Conservation (phyloP, 2,113 vertebrate genomes). For the Mobula hypostoma region DNA sequence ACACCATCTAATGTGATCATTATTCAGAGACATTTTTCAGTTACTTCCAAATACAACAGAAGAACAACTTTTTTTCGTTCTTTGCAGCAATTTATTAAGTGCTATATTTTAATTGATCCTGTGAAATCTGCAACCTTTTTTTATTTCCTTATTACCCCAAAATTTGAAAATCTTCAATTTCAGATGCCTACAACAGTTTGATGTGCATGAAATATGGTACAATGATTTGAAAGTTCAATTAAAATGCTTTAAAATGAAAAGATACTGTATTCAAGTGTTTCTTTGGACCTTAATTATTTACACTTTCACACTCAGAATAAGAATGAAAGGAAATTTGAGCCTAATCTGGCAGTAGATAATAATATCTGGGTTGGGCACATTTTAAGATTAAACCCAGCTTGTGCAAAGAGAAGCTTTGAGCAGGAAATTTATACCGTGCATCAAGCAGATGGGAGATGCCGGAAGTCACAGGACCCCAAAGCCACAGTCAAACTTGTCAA, state of each 20-base stretch:
- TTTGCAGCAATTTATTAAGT: background rate
- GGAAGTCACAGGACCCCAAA: background rate
- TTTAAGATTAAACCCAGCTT: background rate
- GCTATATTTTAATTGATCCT: background rate
- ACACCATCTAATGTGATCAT: too few species aligned
- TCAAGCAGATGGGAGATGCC: background rate
- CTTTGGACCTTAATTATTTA: background rate
- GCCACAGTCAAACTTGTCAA: too few species aligned
- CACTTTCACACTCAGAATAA: background rate
- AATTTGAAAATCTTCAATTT: background rate
- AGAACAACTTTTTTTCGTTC: too few species aligned
- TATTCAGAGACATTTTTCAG: background rate
- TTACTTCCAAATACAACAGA: too few species aligned
- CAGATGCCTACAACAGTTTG: background rate
- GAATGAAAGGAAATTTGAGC: background rate
- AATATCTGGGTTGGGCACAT: too few species aligned
- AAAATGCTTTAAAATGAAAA: too few species aligned
- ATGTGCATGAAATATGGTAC: background rate
- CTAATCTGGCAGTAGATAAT: background rate
- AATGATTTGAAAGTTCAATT: background rate
- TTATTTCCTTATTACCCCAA: background rate
- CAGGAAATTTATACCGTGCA: background rate
- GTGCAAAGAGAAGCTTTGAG: background rate
- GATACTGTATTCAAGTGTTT: background rate
- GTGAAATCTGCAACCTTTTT: background rate